Conservation (phyloP, 2,888 invertebrate species). For the Hemithea aestivaria region DNA sequence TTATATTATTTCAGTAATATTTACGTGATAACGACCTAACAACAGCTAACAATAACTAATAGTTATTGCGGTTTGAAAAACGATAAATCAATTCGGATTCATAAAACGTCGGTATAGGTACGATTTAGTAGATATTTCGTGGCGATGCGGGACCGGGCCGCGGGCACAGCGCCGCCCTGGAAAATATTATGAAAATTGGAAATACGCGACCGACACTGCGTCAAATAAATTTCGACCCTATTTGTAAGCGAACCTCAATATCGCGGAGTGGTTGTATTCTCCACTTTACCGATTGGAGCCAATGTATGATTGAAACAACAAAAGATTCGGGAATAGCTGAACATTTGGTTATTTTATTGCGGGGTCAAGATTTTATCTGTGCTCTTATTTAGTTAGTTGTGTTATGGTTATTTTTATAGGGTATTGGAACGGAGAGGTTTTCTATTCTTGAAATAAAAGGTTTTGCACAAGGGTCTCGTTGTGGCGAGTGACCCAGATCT, state of each 20-base stretch:
- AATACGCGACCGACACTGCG: constrained; percentile 52
- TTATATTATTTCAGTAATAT: background rate
- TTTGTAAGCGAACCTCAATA: constrained; percentile 57
- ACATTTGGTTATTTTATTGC: constrained; percentile 26
- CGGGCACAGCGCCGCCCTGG: constrained; percentile 36
- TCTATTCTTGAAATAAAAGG: constrained; percentile 38
- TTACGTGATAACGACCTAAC: constrained; percentile 6
- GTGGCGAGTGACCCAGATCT: constrained; percentile 40
- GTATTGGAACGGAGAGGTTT: constrained; percentile 24
- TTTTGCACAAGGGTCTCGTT: constrained; percentile 30
- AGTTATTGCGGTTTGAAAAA: constrained; percentile 23
- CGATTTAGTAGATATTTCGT: constrained; percentile 58
- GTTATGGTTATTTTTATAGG: constrained; percentile 24
- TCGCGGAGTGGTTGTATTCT: constrained; percentile 37
- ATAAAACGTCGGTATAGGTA: constrained; percentile 59
- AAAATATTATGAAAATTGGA: constrained; percentile 78
- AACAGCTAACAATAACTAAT: constrained; percentile 12
- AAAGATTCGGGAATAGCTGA: constrained; percentile 22
- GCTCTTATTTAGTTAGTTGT: constrained; percentile 22
- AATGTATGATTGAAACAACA: constrained; percentile 37
- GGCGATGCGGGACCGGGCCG: constrained; percentile 33
- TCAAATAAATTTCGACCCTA: constrained; percentile 65
- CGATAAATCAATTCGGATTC: constrained; percentile 58
- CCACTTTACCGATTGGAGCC: constrained; percentile 30
- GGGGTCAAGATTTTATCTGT: constrained; percentile 25